Evolutionary conservation across 2,888 invertebrate genomes (phyloP).

Genomic region (Ceraclea dissimilis): DNA sequence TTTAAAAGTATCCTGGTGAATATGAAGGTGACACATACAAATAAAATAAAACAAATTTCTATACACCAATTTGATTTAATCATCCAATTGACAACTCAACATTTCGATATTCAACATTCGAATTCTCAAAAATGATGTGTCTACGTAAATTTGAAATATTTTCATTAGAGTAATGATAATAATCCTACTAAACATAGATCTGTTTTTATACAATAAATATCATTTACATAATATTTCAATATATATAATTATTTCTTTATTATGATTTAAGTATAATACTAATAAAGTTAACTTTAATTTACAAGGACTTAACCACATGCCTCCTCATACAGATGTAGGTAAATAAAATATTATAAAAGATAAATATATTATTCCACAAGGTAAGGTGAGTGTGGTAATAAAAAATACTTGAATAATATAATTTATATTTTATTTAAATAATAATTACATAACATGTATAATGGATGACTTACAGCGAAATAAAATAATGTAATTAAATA

Average conservation of each 20-base stretch:
- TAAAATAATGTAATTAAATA: too few relatives aligned
- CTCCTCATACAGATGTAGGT: too few relatives aligned
- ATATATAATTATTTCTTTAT: conserved; percentile 25
- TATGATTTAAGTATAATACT: conserved; percentile 4
- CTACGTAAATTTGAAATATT: conserved; percentile 23
- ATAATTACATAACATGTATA: not conserved
- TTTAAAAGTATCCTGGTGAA: too few relatives aligned
- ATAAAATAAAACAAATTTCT: too few relatives aligned
- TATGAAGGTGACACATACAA: too few relatives aligned
- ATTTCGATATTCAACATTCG: conserved; percentile 25
- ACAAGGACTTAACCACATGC: not conserved
- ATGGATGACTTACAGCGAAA: too few relatives aligned
- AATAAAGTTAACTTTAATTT: conserved; percentile 12
- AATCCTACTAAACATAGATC: conserved; percentile 22
- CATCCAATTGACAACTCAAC: conserved; percentile 26
- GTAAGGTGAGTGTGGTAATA: not conserved
- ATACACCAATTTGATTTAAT: conserved; percentile 25
- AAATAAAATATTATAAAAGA: not conserved
- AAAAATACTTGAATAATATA: not conserved
- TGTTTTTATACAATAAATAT: conserved; percentile 25
- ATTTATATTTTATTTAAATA: not conserved
- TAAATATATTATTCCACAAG: not conserved
- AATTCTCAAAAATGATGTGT: conserved; percentile 27
- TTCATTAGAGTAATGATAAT: conserved; percentile 15
- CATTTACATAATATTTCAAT: conserved; percentile 22